phyloP scores from a whole-genome alignment of 2,888 invertebrate genomes.

The Exocentrus adspersus region DNA sequence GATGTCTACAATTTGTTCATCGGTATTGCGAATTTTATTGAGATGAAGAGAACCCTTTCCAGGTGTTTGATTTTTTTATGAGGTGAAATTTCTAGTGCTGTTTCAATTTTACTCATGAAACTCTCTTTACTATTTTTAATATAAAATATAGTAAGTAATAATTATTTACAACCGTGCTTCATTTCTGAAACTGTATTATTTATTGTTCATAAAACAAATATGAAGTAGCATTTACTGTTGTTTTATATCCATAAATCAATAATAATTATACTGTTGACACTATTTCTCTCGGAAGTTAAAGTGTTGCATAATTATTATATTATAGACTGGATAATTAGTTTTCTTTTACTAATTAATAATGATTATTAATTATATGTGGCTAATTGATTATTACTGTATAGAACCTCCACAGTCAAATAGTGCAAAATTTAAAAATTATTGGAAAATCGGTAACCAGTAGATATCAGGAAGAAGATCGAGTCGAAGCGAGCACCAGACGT shows the following conservation, averaged over 20 bases:
- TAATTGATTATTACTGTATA: too few species aligned
- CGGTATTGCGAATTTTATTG: constrained; percentile 1
- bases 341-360: neutral
- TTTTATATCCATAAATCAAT: neutral
- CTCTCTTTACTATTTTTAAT: too few species aligned
- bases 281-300: neutral
- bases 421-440: too few species aligned
- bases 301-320: neutral
- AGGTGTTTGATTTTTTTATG: neutral
- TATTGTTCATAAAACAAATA: too few species aligned
- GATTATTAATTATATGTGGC: neutral
- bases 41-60: neutral
- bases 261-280: neutral
- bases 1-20: constrained; percentile 4
- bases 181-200: too few species aligned
- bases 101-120: too few species aligned
- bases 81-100: too few species aligned
- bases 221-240: neutral
- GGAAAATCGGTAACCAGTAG: too few species aligned
- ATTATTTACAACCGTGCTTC: too few species aligned
- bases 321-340: neutral
- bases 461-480: neutral
- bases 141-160: too few species aligned
- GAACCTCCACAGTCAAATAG: too few species aligned
- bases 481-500: neutral